Evolutionary conservation across 2,113 vertebrate genomes (phyloP).

Genomic region (Dascyllus trimaculatus): DNA sequence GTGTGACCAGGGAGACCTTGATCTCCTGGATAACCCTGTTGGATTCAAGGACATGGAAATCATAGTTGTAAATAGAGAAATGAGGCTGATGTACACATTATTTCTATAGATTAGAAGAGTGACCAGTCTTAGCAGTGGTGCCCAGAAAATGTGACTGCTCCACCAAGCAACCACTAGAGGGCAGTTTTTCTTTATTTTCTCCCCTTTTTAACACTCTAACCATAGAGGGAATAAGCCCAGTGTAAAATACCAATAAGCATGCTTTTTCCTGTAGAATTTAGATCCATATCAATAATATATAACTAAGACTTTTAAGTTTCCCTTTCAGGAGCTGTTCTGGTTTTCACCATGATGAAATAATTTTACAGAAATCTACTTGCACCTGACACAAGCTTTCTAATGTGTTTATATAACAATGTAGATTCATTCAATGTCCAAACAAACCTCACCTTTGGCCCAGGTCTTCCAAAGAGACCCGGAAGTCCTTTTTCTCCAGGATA

Average conservation of each 20-base stretch:
- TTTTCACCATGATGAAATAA: no score
- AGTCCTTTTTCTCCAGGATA: conserved; percentile 40
- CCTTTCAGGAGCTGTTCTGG: no score
- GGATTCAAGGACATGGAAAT: neutral
- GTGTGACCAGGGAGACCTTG: conserved; percentile 42
- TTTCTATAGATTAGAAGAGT: neutral
- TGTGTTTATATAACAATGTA: neutral
- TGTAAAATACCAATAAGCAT: neutral
- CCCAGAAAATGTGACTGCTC: neutral
- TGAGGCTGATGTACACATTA: neutral
- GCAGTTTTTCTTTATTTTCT: neutral
- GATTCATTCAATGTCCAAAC: neutral
- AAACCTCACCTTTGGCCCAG: conserved; percentile 66
- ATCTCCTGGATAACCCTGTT: conserved; percentile 72
- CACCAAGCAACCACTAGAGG: conserved; percentile 28
- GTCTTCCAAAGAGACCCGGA: conserved; percentile 64
- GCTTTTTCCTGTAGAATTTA: no score
- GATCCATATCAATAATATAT: no score
- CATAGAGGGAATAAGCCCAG: neutral
- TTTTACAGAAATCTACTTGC: no score
- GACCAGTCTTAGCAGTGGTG: no score
- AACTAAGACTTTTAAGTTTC: no score
- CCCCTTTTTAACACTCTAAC: neutral
- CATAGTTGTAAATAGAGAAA: neutral
- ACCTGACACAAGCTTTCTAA: no score